Conservation (phyloP, 1,140 invertebrate species). For the Palaemon carinicauda region DNA sequence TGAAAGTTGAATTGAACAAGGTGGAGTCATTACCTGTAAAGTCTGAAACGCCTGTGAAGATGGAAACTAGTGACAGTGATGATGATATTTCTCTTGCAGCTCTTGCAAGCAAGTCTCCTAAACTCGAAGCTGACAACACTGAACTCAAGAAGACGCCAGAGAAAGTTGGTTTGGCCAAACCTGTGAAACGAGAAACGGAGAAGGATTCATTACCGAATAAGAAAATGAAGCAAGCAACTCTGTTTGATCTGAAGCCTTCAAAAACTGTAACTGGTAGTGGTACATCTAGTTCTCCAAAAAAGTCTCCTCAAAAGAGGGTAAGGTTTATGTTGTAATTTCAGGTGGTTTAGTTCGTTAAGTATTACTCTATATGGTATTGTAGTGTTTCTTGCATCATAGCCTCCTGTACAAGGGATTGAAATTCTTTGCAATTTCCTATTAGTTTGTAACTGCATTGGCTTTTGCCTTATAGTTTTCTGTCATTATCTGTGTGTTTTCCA, state of each 20-base stretch:
- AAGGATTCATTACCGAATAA: neutral
- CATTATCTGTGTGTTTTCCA: neutral
- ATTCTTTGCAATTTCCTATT: too few species aligned
- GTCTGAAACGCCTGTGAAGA: neutral
- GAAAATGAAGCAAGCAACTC: constrained; percentile 40
- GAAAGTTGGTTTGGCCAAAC: neutral
- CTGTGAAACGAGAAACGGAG: neutral
- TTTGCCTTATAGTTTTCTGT: neutral
- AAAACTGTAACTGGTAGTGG: neutral
- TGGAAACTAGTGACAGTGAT: constrained; percentile 36
- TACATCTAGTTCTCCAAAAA: neutral
- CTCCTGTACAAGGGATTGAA: too few species aligned
- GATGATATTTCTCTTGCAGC: constrained; percentile 39
- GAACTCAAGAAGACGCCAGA: neutral
- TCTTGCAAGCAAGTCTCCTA: constrained; percentile 11
- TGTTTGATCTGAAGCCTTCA: constrained; percentile 34
- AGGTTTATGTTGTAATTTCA: neutral
- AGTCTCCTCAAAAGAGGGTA: constrained; percentile 27
- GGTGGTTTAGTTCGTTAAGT: too few species aligned
- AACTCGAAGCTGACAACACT: constrained; percentile 9
- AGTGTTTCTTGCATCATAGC: too few species aligned
- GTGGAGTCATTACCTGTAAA: neutral
- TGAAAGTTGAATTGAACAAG: neutral
- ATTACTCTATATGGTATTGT: too few species aligned
- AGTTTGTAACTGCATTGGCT: too few species aligned